Conservation (phyloP, 2,888 invertebrate species). For the Odontomyia ornata region DNA sequence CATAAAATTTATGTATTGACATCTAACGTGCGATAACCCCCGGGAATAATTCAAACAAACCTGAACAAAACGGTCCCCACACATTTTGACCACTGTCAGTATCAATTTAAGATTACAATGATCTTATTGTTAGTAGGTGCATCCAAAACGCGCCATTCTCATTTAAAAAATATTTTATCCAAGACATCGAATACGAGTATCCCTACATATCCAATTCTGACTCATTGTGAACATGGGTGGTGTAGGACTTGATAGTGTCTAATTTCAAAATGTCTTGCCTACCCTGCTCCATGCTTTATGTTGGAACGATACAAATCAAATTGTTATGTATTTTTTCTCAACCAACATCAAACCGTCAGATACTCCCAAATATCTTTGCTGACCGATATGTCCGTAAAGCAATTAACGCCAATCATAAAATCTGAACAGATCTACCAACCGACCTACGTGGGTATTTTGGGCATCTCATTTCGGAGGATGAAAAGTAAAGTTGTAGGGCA, state of each 20-base stretch:
- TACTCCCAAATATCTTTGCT: neutral
- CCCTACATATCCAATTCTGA: constrained; percentile 18
- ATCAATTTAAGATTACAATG: too few relatives aligned
- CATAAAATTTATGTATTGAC: too few relatives aligned
- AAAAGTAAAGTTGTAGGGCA: too few relatives aligned
- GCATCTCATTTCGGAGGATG: too few relatives aligned
- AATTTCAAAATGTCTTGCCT: neutral
- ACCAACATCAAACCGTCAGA: neutral
- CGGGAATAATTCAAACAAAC: too few relatives aligned
- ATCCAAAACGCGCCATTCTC: too few relatives aligned
- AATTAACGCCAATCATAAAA: constrained; percentile 29
- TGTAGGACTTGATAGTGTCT: neutral
- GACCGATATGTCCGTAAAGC: neutral
- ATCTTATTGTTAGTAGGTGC: too few relatives aligned
- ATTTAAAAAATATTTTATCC: too few relatives aligned
- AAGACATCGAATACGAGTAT: too few relatives aligned
- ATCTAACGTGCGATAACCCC: too few relatives aligned
- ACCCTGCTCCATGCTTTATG: neutral
- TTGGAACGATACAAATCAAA: constrained; percentile 24
- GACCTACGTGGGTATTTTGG: neutral
- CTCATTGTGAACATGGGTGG: constrained; percentile 23
- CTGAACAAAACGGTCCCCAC: too few relatives aligned
- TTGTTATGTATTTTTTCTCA: constrained; percentile 25
- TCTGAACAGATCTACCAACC: constrained; percentile 1
- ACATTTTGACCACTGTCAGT: too few relatives aligned